Evolutionary conservation across 2,797 vertebrate species (phyloP).

Genomic region (Peromyscus attwateri): DNA sequence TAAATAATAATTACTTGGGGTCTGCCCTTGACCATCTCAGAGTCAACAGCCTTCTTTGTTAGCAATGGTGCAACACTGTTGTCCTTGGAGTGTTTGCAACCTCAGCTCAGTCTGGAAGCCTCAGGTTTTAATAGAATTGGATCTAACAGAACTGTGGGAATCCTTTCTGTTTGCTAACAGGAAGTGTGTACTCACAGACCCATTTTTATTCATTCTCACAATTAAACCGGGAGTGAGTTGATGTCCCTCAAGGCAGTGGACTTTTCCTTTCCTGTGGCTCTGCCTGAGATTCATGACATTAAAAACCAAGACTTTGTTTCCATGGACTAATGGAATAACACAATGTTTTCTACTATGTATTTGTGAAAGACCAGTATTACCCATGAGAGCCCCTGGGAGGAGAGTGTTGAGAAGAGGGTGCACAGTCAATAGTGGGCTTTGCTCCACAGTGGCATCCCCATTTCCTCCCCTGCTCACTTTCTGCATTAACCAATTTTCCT

Average conservation of each 20-base stretch:
- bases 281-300: neutral
- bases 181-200: neutral
- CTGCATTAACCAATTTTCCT: constrained; percentile 35
- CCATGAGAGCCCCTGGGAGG: neutral
- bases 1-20: neutral
- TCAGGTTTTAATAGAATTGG: neutral
- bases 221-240: neutral
- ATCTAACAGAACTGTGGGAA: neutral
- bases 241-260: neutral
- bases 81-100: neutral
- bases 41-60: constrained; percentile 4
- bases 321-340: constrained; percentile 10
- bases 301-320: constrained; percentile 9
- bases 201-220: neutral
- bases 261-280: constrained; percentile 39
- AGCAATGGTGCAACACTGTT: neutral
- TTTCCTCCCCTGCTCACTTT: neutral
- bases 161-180: neutral
- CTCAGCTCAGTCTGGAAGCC: neutral
- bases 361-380: neutral
- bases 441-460: neutral
- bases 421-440: neutral
- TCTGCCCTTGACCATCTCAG: neutral
- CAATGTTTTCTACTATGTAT: neutral
- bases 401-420: neutral